Conservation (phyloP, 1,140 invertebrate species). For the Condylostylus longicornis region DNA sequence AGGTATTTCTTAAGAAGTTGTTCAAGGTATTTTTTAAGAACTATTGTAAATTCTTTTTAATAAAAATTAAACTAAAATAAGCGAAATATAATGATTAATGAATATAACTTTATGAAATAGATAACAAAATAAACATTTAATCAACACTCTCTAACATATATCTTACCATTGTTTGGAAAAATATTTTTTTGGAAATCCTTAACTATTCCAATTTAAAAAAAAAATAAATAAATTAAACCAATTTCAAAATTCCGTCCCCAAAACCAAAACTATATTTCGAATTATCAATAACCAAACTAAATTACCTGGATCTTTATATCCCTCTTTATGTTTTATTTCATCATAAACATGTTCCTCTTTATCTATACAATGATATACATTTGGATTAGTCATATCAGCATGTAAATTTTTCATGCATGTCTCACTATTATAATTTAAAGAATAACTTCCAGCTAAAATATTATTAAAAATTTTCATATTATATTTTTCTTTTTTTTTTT, state of each 20-base stretch:
- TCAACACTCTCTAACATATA: slow-evolving; percentile 5
- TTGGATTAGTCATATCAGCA: slow-evolving; percentile 70
- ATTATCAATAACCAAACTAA: no score
- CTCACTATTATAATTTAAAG: slow-evolving; percentile 39
- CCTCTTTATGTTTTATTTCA: slow-evolving; percentile 75
- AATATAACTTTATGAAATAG: no score
- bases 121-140: no score
- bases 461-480: slow-evolving; percentile 11
- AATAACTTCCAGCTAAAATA: slow-evolving; percentile 32
- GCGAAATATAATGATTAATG: no score
- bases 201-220: slow-evolving; percentile 14
- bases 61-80: no score
- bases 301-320: slow-evolving; percentile 35
- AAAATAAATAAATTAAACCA: background rate
- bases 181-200: slow-evolving; percentile 30
- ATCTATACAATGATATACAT: slow-evolving; percentile 68
- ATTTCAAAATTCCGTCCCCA: background rate
- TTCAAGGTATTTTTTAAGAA: no score
- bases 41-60: no score
- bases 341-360: slow-evolving; percentile 76
- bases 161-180: slow-evolving; percentile 26
- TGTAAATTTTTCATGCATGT: slow-evolving; percentile 60
- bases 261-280: no score
- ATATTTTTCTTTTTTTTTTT: background rate
- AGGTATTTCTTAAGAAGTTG: no score